phyloP scores from a whole-genome alignment of 2,113 vertebrate genomes.

The Jaculus jaculus region DNA sequence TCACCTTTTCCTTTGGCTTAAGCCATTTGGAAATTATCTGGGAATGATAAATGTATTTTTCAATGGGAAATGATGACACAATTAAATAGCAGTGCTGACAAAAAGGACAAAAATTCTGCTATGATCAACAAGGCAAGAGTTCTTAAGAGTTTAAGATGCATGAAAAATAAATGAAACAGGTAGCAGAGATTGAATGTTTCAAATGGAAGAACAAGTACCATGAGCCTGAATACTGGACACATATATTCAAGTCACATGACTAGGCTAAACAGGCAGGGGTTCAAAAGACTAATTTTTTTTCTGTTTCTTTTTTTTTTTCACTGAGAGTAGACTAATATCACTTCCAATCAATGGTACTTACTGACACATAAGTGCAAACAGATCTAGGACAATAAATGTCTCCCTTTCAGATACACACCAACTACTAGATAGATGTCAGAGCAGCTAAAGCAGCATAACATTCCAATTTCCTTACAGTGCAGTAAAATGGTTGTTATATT shows the following conservation, averaged over 20 bases:
- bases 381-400: slow-evolving; percentile 38
- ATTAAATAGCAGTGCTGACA: slow-evolving; percentile 62
- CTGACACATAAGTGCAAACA: slow-evolving; percentile 48
- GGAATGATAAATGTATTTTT: slow-evolving; percentile 47
- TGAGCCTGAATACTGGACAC: slow-evolving; percentile 12
- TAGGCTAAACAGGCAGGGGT: slow-evolving; percentile 58
- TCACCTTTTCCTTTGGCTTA: slow-evolving; percentile 45
- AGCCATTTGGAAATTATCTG: slow-evolving; percentile 52
- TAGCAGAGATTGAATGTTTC: slow-evolving; percentile 16
- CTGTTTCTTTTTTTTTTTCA: slow-evolving; percentile 59
- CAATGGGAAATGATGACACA: slow-evolving; percentile 47
- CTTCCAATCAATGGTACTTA: slow-evolving; percentile 59
- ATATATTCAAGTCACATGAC: slow-evolving; percentile 69
- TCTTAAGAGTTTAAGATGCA: not conserved
- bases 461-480: slow-evolving; percentile 17
- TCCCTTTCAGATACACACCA: slow-evolving; percentile 54
- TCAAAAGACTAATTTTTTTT: slow-evolving; percentile 40
- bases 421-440: not conserved
- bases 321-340: slow-evolving; percentile 50
- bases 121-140: not conserved
- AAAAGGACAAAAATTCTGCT: slow-evolving; percentile 18
- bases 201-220: slow-evolving; percentile 15
- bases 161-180: slow-evolving; percentile 30
- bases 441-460: slow-evolving; percentile 19
- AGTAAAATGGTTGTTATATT: slow-evolving; percentile 40